Evolutionary conservation across 2,797 vertebrate genomes (phyloP).

Genomic region (Rhincodon typus): DNA sequence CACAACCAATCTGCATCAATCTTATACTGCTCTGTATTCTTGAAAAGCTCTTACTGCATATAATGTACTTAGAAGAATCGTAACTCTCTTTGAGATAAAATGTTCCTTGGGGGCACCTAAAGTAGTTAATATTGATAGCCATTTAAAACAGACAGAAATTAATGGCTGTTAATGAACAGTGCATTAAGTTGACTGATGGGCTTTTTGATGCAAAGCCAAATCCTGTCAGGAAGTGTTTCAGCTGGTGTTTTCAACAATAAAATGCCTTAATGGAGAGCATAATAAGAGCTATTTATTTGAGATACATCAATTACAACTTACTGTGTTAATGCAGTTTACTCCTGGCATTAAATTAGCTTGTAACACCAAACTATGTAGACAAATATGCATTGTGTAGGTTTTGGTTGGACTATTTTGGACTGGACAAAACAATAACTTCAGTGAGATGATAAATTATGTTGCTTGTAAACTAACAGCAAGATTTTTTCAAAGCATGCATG

Average conservation of each 20-base stretch:
- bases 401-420: not conserved
- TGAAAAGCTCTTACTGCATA: not conserved
- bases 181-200: constrained; percentile 21
- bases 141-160: constrained; percentile 32
- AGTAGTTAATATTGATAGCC: constrained; percentile 36
- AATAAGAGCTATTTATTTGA: constrained; percentile 26
- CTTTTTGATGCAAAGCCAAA: constrained; percentile 18
- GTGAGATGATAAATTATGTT: constrained; percentile 8
- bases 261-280: not conserved
- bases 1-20: not conserved
- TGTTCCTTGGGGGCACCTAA: constrained; percentile 27
- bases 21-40: constrained; percentile 8
- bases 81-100: constrained; percentile 31
- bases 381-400: constrained; percentile 30
- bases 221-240: constrained; percentile 16
- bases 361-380: not conserved
- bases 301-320: constrained; percentile 28
- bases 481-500: constrained; percentile 13
- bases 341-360: constrained; percentile 15
- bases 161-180: constrained; percentile 33
- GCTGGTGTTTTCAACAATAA: constrained; percentile 17
- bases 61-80: not conserved
- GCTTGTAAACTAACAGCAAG: not conserved
- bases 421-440: not conserved
- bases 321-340: not conserved